Evolutionary conservation across 2,888 invertebrate species (phyloP).

Genomic region (Neoaliturus tenellus): DNA sequence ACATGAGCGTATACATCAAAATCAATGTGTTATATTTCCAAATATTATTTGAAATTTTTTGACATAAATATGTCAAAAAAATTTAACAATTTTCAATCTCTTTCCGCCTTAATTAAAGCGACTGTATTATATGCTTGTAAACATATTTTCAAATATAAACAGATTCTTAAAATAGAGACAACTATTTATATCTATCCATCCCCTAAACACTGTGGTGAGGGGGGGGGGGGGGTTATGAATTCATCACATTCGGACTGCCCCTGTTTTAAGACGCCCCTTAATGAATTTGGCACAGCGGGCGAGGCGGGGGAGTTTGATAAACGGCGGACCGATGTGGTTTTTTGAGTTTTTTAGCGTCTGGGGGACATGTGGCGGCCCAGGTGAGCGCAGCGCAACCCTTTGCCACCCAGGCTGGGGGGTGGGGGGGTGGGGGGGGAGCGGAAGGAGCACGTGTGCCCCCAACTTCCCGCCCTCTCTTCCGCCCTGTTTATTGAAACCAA

Average conservation of each 20-base stretch:
- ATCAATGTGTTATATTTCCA: too few species aligned
- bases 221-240: slow-evolving; percentile 13
- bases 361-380: slow-evolving; percentile 33
- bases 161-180: neutral
- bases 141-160: too few species aligned
- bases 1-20: too few species aligned
- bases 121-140: too few species aligned
- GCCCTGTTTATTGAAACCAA: slow-evolving; percentile 50
- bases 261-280: slow-evolving; percentile 37
- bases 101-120: too few species aligned
- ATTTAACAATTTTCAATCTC: too few species aligned
- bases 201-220: neutral
- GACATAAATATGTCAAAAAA: too few species aligned
- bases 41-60: too few species aligned
- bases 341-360: slow-evolving; percentile 48
- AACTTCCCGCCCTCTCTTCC: slow-evolving; percentile 37
- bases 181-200: neutral
- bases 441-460: slow-evolving; percentile 3
- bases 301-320: slow-evolving; percentile 11
- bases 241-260: slow-evolving; percentile 11
- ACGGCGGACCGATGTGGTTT: slow-evolving; percentile 27
- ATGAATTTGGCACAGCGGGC: slow-evolving; percentile 47
- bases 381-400: slow-evolving; percentile 32
- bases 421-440: slow-evolving; percentile 20
- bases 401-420: slow-evolving; percentile 25